Evolutionary conservation across 2,888 invertebrate species (phyloP).

Genomic region (Netelia inedita): DNA sequence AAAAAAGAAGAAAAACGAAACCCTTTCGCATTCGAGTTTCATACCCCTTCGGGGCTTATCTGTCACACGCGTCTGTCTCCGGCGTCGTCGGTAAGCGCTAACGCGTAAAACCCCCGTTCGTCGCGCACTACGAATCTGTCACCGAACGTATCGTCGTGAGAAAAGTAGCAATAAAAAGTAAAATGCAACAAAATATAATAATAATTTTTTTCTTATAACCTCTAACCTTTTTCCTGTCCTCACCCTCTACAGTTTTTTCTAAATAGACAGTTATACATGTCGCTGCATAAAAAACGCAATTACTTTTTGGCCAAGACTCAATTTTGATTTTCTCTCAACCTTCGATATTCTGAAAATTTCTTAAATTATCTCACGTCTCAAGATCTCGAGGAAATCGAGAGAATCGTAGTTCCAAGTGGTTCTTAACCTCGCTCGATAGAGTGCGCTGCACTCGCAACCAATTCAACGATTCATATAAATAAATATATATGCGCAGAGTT

Average conservation of each 20-base stretch:
- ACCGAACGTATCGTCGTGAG: neutral
- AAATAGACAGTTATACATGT: too few relatives aligned
- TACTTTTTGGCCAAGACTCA: too few relatives aligned
- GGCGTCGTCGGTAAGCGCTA: neutral
- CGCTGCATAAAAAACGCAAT: too few relatives aligned
- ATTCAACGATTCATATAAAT: constrained; percentile 15
- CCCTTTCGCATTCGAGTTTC: constrained; percentile 36
- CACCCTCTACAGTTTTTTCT: too few relatives aligned
- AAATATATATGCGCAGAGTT: neutral
- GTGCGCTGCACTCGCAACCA: neutral
- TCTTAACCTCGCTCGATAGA: constrained; percentile 4
- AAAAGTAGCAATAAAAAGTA: neutral
- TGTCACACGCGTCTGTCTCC: constrained; percentile 23
- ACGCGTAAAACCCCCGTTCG: neutral
- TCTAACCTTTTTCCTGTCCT: too few relatives aligned
- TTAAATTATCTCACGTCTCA: neutral
- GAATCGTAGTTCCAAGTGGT: neutral
- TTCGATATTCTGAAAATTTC: too few relatives aligned
- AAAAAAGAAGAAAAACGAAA: constrained; percentile 5
- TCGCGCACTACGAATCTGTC: neutral
- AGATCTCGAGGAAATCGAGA: neutral
- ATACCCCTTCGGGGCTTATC: constrained; percentile 36
- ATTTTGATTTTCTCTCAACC: too few relatives aligned
- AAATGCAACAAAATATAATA: neutral
- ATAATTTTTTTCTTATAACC: too few relatives aligned